Percentiles rank a stretch among this genome's conserved stretches.
phyloP scores from a whole-genome alignment of 2,888 invertebrate species.

The Mesorhabditis sp. region DNA sequence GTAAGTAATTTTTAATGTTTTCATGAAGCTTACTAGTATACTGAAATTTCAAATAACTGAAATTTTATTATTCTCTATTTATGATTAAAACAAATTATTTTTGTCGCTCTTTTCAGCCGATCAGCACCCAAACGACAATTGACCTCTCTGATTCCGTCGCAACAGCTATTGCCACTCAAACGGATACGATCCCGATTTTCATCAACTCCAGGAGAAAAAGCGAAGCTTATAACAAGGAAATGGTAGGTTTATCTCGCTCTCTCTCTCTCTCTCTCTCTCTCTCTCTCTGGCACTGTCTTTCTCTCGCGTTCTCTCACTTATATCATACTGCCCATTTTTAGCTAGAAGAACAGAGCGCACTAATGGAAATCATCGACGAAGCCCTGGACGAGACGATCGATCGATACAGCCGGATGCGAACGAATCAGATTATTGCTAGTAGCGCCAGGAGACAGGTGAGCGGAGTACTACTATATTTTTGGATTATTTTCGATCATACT shows the following conservation, averaged over 20 bases:
- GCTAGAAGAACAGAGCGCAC: slow-evolving; percentile 42
- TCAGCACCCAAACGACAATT: neutral
- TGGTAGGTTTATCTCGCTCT: too few species aligned
- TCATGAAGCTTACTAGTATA: neutral
- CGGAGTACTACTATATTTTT: neutral
- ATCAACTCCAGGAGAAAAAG: slow-evolving; percentile 24
- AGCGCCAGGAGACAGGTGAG: slow-evolving; percentile 48
- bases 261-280: too few species aligned
- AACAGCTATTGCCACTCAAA: slow-evolving; percentile 20
- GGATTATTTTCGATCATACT: too few species aligned
- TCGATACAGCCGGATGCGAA: slow-evolving; percentile 43
- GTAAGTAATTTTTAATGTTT: neutral
- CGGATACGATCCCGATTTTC: slow-evolving; percentile 22
- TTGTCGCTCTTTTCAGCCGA: neutral
- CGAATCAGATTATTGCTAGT: slow-evolving; percentile 50
- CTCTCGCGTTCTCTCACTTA: too few species aligned
- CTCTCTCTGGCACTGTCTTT: too few species aligned
- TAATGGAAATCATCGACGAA: slow-evolving; percentile 48
- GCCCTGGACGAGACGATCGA: slow-evolving; percentile 55
- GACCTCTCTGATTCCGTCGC: neutral
- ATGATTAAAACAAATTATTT: neutral
- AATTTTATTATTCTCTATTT: neutral
- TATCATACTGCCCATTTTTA: too few species aligned
- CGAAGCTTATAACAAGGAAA: slow-evolving; percentile 11
- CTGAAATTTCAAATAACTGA: neutral